Percentiles rank a stretch among this genome's conserved stretches.
phyloP scores from a whole-genome alignment of 2,113 vertebrate species.

The Grammomys dolichurus region DNA sequence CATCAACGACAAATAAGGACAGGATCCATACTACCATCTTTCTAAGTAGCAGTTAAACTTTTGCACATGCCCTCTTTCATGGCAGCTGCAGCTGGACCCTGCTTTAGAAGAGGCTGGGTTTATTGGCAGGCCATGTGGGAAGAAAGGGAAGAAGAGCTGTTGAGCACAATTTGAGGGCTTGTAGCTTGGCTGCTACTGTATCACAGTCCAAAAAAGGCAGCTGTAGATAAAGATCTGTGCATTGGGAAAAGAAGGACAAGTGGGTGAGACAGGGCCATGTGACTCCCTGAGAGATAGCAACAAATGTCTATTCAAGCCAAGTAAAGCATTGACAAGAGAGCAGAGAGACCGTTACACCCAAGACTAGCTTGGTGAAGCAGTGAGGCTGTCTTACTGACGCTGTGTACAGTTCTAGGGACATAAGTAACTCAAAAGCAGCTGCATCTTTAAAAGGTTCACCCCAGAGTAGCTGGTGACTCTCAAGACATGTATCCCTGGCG shows the following conservation, averaged over 20 bases:
- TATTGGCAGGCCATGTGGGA: too few relatives aligned
- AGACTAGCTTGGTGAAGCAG: background rate
- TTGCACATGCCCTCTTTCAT: background rate
- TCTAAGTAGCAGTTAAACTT: background rate
- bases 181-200: background rate
- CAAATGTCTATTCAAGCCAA: background rate
- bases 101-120: background rate
- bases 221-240: background rate
- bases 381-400: background rate
- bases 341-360: background rate
- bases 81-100: background rate
- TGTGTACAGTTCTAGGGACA: background rate
- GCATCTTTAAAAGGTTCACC: background rate
- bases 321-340: background rate
- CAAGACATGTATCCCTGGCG: background rate
- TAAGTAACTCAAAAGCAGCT: background rate
- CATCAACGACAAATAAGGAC: background rate
- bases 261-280: background rate
- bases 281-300: background rate
- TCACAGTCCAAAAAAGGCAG: background rate
- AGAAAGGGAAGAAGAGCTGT: background rate
- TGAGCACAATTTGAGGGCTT: background rate
- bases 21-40: background rate
- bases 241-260: background rate
- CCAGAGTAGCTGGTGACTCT: background rate